Percentiles rank a stretch among this genome's conserved stretches.
phyloP scores from a whole-genome alignment of 2,888 invertebrate genomes.

The Nysson spinosus region DNA sequence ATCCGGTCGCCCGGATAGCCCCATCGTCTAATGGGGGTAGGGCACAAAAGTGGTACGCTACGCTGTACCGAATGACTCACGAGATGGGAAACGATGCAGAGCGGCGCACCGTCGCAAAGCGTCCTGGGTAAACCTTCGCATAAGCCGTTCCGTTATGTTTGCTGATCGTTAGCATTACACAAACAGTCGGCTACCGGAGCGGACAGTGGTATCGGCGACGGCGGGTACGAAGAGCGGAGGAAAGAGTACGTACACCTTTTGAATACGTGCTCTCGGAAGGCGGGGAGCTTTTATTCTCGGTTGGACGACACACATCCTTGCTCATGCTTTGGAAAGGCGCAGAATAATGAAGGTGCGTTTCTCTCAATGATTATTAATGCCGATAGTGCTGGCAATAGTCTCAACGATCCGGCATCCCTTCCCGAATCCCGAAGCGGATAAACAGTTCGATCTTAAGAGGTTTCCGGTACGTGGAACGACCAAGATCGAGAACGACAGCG shows the following conservation, averaged over 20 bases:
- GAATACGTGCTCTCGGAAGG: no score
- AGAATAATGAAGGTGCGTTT: background rate
- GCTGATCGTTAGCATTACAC: slow-evolving; percentile 65
- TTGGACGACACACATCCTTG: no score
- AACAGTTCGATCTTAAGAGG: slow-evolving; percentile 12
- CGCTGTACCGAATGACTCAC: background rate
- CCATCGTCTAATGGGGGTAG: background rate
- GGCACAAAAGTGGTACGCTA: background rate
- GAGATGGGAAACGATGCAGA: background rate
- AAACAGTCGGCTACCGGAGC: slow-evolving; percentile 8
- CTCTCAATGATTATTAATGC: slow-evolving; percentile 4
- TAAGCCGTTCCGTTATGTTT: slow-evolving; percentile 57
- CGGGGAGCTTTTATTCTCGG: no score
- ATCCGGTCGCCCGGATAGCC: no score
- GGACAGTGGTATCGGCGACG: background rate
- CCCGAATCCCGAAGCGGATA: slow-evolving; percentile 10
- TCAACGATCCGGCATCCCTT: background rate
- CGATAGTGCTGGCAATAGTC: background rate
- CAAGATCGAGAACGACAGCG: no score
- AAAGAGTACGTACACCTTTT: background rate
- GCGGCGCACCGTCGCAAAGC: background rate
- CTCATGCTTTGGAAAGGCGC: no score
- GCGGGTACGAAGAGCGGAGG: background rate
- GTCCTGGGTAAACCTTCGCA: slow-evolving; percentile 46
- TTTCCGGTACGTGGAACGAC: no score